phyloP scores from a whole-genome alignment of 2,113 vertebrate genomes.

The Candoia aspera region DNA sequence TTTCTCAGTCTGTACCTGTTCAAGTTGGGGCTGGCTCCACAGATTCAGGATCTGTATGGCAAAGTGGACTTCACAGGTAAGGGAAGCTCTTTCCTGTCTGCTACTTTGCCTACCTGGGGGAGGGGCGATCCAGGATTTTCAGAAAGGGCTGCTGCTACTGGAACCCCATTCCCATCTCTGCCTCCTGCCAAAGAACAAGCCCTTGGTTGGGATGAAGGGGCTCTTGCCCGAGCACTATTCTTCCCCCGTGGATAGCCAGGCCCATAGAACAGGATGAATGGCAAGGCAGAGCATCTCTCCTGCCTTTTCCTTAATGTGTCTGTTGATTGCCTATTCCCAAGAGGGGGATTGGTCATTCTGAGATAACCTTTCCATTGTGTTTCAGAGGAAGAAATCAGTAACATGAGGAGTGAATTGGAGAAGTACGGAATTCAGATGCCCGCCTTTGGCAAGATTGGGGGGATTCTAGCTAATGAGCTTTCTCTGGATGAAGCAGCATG shows the following conservation, averaged over 20 bases:
- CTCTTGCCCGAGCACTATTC: too few species aligned
- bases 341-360: neutral
- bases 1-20: constrained; percentile 91
- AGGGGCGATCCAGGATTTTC: neutral
- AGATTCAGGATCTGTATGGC: constrained; percentile 97
- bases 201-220: too few species aligned
- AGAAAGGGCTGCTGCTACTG: neutral
- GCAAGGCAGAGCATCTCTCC: neutral
- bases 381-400: constrained; percentile 97
- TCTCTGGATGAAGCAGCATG: constrained; percentile 96
- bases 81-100: constrained; percentile 18
- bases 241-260: neutral
- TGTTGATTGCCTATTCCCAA: neutral
- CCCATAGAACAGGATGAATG: neutral
- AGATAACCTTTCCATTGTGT: constrained; percentile 12
- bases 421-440: constrained; percentile 99
- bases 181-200: neutral
- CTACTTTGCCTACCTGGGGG: neutral
- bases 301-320: neutral
- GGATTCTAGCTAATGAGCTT: constrained; percentile 95
- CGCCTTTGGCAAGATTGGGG: constrained; percentile 98
- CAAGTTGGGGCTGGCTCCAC: constrained; percentile 94
- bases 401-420: constrained; percentile 96
- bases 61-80: constrained; percentile 98
- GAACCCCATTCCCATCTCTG: neutral